phyloP scores from a whole-genome alignment of 1,140 invertebrate species.

The Drosophila kohkoa region DNA sequence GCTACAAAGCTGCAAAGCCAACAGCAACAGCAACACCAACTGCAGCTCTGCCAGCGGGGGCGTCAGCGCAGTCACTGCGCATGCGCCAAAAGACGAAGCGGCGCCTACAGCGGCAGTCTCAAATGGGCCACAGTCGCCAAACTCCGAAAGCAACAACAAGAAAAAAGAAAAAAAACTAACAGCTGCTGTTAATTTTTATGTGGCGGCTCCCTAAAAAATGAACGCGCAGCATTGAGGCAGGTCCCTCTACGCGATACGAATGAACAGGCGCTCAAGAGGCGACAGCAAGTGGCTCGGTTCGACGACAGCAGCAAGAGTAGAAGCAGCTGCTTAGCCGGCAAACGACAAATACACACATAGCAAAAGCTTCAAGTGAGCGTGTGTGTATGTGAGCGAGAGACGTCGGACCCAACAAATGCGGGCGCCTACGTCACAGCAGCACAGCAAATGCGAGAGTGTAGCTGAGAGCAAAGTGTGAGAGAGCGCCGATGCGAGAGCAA shows the following conservation, averaged over 20 bases:
- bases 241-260: constrained; percentile 82
- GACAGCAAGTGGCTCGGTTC: constrained; percentile 42
- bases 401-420: constrained; percentile 25
- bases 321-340: constrained; percentile 7
- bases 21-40: constrained; percentile 10
- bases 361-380: constrained; percentile 27
- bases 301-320: neutral
- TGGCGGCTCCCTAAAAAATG: constrained; percentile 66
- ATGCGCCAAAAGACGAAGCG: constrained; percentile 56
- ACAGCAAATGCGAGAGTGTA: constrained; percentile 31
- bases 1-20: constrained; percentile 56
- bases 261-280: constrained; percentile 70
- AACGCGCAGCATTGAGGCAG: constrained; percentile 82
- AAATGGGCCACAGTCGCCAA: constrained; percentile 35
- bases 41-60: neutral
- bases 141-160: constrained; percentile 34
- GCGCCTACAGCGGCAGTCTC: constrained; percentile 27
- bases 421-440: constrained; percentile 59
- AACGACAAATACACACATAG: constrained; percentile 14
- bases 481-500: constrained; percentile 4
- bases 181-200: constrained; percentile 46
- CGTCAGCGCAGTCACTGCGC: constrained; percentile 36
- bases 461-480: constrained; percentile 5
- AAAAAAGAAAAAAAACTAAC: constrained; percentile 31
- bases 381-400: constrained; percentile 24